phyloP scores from a whole-genome alignment of 2,888 invertebrate species.

The Nycteola revayana region DNA sequence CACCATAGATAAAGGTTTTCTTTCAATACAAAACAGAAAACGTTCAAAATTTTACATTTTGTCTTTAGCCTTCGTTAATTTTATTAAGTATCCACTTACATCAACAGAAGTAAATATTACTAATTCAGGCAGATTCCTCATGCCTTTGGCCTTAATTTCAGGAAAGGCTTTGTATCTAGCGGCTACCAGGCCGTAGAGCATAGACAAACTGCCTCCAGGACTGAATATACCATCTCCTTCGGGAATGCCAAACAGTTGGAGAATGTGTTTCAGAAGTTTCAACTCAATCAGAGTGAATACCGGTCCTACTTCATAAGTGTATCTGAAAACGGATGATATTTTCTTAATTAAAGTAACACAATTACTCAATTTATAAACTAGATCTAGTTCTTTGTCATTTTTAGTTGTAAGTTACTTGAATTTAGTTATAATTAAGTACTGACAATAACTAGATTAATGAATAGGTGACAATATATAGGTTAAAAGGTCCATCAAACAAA shows the following conservation, averaged over 20 bases:
- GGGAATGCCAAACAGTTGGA: constrained; percentile 83
- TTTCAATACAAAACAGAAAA: no score
- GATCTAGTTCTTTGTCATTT: no score
- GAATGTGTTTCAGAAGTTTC: constrained; percentile 82
- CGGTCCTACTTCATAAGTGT: constrained; percentile 91
- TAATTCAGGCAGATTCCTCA: constrained; percentile 83
- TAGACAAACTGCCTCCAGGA: constrained; percentile 90
- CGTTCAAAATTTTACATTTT: no score
- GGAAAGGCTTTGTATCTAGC: constrained; percentile 87
- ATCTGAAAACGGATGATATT: constrained; percentile 81
- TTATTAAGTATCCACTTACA: constrained; percentile 75
- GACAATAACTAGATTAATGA: no score
- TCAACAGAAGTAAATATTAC: constrained; percentile 90
- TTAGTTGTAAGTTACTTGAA: no score
- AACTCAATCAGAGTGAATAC: constrained; percentile 89
- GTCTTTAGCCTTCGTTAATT: no score
- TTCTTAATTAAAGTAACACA: no score
- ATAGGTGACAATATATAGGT: no score
- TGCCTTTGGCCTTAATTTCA: constrained; percentile 85
- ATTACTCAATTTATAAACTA: no score
- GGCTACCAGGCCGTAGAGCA: constrained; percentile 89
- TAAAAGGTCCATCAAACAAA: no score
- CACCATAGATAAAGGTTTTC: no score
- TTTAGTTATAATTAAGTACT: no score
- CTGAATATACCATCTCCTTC: constrained; percentile 89